Evolutionary conservation across 2,797 vertebrate genomes (phyloP).

Genomic region (Carduelis carduelis): DNA sequence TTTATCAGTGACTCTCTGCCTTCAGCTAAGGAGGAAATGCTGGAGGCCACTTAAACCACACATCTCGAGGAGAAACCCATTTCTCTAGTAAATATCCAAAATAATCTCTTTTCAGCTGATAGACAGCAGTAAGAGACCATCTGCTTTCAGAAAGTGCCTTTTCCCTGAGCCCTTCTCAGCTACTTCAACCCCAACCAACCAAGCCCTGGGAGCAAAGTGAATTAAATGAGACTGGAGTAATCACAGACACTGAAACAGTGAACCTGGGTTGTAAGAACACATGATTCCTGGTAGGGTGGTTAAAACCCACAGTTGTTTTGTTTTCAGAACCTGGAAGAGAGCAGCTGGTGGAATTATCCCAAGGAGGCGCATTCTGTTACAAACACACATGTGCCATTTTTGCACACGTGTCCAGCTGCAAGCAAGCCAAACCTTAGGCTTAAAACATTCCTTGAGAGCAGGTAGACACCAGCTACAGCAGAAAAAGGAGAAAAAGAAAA

Average conservation of each 20-base stretch:
- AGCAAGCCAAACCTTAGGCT: not conserved
- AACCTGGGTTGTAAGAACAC: conserved; percentile 12
- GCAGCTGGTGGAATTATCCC: not conserved
- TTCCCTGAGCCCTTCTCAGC: not conserved
- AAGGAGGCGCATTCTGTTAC: not conserved
- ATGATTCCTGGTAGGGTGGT: not conserved
- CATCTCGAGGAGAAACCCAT: not conserved
- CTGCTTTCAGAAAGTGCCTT: not conserved
- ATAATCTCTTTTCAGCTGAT: not conserved
- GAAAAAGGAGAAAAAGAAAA: not conserved
- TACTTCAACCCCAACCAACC: not conserved
- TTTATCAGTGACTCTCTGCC: not conserved
- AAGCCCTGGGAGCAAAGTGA: not conserved
- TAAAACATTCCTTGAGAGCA: not conserved
- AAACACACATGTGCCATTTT: not conserved
- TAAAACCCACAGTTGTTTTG: conserved; percentile 27
- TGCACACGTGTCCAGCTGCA: conserved; percentile 49
- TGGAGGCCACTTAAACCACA: not conserved
- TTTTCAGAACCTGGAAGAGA: conserved; percentile 45
- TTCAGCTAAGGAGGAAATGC: not conserved
- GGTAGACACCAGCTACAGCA: not conserved
- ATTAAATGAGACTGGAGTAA: conserved; percentile 18
- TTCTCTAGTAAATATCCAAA: not conserved
- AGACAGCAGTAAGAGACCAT: not conserved
- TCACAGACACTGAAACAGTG: conserved; percentile 4